phyloP scores from a whole-genome alignment of 1,140 invertebrate genomes.

The Caenorhabditis inopinata region DNA sequence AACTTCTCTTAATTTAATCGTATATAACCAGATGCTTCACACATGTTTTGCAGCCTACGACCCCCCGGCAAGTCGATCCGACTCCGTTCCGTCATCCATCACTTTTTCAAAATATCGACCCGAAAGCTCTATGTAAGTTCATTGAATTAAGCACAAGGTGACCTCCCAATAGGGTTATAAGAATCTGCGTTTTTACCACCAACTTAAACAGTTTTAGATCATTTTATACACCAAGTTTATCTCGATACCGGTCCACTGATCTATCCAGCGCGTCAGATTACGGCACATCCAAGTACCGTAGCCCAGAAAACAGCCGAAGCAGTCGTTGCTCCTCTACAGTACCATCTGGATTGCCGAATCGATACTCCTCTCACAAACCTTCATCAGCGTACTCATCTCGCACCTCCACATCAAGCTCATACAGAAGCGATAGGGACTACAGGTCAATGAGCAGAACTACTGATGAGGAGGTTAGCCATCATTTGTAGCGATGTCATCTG shows the following conservation, averaged over 20 bases:
- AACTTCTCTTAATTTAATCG: neutral
- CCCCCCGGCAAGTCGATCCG: neutral
- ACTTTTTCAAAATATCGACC: slow-evolving; percentile 24
- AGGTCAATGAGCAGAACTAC: slow-evolving; percentile 42
- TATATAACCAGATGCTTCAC: neutral
- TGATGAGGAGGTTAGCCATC: slow-evolving; percentile 33
- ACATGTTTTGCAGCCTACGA: slow-evolving; percentile 22
- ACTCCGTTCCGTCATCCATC: neutral
- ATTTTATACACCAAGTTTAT: neutral
- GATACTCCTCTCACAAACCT: neutral
- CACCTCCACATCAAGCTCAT: neutral
- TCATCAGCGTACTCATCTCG: neutral
- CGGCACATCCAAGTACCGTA: neutral
- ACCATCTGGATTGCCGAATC: neutral
- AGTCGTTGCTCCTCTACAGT: slow-evolving; percentile 12
- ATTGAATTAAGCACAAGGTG: no score
- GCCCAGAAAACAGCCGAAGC: neutral
- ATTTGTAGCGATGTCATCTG: no score
- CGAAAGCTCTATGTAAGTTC: neutral
- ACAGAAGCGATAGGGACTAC: slow-evolving; percentile 37
- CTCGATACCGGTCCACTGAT: neutral
- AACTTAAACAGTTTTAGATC: neutral
- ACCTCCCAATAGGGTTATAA: no score
- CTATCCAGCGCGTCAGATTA: neutral
- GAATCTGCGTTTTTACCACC: no score